Evolutionary conservation across 1,140 invertebrate species (phyloP), one percentile per base, ranked within the genome.

Genomic region (Brachionus asplanchnoidis): DNA sequence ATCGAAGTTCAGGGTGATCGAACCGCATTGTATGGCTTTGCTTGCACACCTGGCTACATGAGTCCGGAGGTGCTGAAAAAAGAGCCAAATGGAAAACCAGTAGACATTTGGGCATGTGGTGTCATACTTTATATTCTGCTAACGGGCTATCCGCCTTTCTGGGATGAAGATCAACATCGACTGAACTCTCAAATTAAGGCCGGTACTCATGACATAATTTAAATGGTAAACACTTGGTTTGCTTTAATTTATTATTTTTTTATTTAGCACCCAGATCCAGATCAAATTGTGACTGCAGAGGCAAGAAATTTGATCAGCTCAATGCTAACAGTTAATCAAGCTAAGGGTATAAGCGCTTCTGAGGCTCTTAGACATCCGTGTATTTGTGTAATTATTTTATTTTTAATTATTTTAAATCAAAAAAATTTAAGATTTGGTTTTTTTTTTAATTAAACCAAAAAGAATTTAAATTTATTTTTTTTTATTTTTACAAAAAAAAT

Each of bases 71-170:
- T 99, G 36, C 92, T 99, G 86, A 98, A 99, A 91, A 99, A 99
- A 91, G 98, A 99, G 90, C 97, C 98, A 0, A 99, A 99, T 91
- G 97, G 97, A 80, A 99, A 99, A 91, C 97, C 98, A 78, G 98
- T 99, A 86, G 98, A 99, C 92, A 99, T 99, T 88, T 99, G 98
- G 98, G 98, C 98, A 44, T 99, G 98, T 91, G 98, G 93, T 94
- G 98, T 99, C 60, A 99, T 99, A 88, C 92, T 99, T 85, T 99
- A 99, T 90, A 99, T 99, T 90, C 92, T 99, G 87, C 92, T 99
- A 86, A 98, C 99, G 86, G 98, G 98, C 86, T 99, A 99, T 91
- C 98, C 98, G 28, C 98, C 98, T 65, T 99, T 99, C 91, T 99
- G 98, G 98, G 98, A 99, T 92, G 98, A 99, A 92, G 98, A 99